Evolutionary conservation across 2,113 vertebrate species (phyloP), one percentile per base, ranked within the genome.

Genomic region (Pangasianodon hypophthalmus): DNA sequence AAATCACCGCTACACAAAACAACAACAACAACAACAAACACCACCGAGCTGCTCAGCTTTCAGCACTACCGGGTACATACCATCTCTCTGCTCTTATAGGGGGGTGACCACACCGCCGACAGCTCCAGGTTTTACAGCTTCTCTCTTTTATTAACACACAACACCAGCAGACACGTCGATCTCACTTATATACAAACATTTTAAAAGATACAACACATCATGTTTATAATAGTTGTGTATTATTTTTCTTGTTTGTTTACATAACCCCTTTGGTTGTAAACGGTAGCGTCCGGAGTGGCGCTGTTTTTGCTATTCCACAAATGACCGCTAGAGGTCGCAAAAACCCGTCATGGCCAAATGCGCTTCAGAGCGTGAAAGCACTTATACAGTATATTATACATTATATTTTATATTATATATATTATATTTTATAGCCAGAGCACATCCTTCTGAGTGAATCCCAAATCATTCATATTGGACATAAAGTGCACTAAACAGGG

Each of bases 231-330:
- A 62, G 16, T 41, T 4, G 2, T 44, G 11, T 62, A 16, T 58
- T 75, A 3, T n/a, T 50, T 44, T 3, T 37, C 32, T 82, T 54
- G 79, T 50, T 64, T 50, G 4, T 52, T 52, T 37, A 0, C 0
- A 5, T 21, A 52, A 58, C 52, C 44, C 91, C 54, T 91, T 41
- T 19, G 9, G 2, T 9, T 60, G 0, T 5, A 3, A 62, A 92
- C 95, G 95, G 95, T 96, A 92, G 56, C 29, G 86, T 94, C 92
- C 79, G 2, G 87, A 48, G 26, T 19, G 80, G 80, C 93, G 92
- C 88, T 96, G 95, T 96, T 96, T 96, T 96, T 95, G 96, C 95
- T 94, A 95, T 95, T 89, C 91, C 46, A 2, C 2, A 4, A 0
- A 24, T 0, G 0, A 60, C 88, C 93, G 14, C 69, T 0, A 58